Evolutionary conservation across 1,140 invertebrate genomes (phyloP), one percentile per base, ranked within the genome.

Genomic region (Maniola jurtina): DNA sequence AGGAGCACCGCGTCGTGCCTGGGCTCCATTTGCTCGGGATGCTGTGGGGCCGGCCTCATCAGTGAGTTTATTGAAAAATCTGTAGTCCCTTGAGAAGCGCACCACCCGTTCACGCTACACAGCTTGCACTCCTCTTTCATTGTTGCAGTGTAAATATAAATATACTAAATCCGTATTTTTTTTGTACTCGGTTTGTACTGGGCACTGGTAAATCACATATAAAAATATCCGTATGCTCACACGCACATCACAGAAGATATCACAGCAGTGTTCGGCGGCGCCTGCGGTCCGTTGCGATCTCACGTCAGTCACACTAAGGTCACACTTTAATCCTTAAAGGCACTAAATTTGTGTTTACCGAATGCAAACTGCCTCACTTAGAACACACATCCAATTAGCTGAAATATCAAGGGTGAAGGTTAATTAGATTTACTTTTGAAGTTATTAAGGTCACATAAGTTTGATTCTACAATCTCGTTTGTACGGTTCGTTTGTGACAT

Each of bases 161-260:
- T 69, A 80, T 73, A 77, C 72, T 82, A 72, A 81, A 80, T 88
- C 84, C 86, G 86, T 86, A 25, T 88, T 90, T 87, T 81, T 90
- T 88, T 89, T 89, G 88, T 90, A 90, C 88, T 90, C 85, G 86
- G 85, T 90, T 90, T 89, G 88, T 90, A 90, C 88, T 88, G 79
- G 87, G 84, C 88, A 88, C 84, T 87, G 80, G 73, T 90, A 90
- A 90, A 90, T 90, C 86, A 90, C 86, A 90, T 89, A 88, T 81
- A 90, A 89, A 90, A 90, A 88, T 90, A 89, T 87, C 81, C 81
- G 70, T 82, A 77, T 74, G 76, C 77, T 82, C 72, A 77, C 72
- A 81, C 76, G 75, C 86, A 80, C 86, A 90, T 89, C 87, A 89
- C 88, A 90, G 84, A 79, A 79, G 70, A 64, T 90, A 90, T 90